A percentile compares a stretch with the other conserved stretches of the same genome.
These are phyloP conservation scores for Mastomys natalensis DNA, from an alignment of 2,113 vertebrate species.

Conservation along the genomic window DNA sequence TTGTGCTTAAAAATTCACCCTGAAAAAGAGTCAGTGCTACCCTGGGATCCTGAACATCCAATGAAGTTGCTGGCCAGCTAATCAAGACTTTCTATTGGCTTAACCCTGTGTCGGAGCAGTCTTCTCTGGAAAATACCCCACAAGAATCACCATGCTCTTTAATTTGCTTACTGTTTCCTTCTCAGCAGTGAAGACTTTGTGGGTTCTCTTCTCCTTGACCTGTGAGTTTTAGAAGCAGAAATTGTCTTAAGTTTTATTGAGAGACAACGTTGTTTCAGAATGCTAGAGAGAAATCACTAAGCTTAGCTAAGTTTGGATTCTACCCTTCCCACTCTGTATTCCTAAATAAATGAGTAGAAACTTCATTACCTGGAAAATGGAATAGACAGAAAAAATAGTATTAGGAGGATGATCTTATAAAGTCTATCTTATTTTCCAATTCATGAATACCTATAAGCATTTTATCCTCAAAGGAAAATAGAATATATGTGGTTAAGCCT, in stretches of 20 bases:
- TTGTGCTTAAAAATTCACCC: not conserved
- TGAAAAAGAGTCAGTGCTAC: not conserved
- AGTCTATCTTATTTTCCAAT: not conserved
- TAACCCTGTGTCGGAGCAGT: not conserved
- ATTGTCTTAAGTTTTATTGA: not conserved
- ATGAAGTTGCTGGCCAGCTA: not conserved
- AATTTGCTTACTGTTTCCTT: not conserved
- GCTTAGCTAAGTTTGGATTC: not conserved
- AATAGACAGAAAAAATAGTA: rapidly evolving
- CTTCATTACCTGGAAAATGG: not conserved
- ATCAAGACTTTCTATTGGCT: not conserved
- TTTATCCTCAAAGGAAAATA: not conserved
- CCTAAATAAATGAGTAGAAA: not conserved
- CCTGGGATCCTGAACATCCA: not conserved
- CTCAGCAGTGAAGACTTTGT: not conserved
- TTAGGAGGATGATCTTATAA: not conserved
- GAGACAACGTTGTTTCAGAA: not conserved
- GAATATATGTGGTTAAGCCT: not conserved
- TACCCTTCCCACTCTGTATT: not conserved
- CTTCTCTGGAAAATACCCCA: not conserved
- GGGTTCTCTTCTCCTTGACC: not conserved
- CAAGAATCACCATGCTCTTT: not conserved
- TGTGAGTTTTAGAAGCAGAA: not conserved
- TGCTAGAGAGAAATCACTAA: not conserved
- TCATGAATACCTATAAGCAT: not conserved